Base-by-base conservation (phyloP, 2,113 vertebrate species). In the Chlorodrepanis virens region DNA sequence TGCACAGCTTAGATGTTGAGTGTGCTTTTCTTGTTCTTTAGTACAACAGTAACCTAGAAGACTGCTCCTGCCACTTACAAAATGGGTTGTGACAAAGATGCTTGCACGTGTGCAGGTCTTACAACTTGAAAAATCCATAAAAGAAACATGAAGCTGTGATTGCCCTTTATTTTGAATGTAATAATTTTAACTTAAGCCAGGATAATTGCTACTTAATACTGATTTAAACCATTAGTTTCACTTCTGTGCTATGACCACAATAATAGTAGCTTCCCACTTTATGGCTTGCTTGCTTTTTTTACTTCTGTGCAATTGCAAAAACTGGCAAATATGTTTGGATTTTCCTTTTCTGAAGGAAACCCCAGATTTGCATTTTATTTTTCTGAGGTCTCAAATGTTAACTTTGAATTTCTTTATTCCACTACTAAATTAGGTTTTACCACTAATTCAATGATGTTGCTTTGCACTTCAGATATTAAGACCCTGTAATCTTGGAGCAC, bases 151-250 rank as follows among this genome's bases (percentile, higher is more conserved):
- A 25, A 89, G 44, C 25, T 89, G 45, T 90, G 54, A 84, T 78
- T 44, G 83, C 31, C 24, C n/a, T 70, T 5, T 87, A 85, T 67
- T 85, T 49, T 89, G 44, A 87, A 85, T 18, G 23, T 9, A 96
- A 64, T 54, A 87, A 80, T 80, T 95, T 96, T 72, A 89, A 74
- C 49, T 54, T 68, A 83, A 96, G n/a, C 8, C 25, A 56, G n/a
- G 39, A 14, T 80, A 95, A 95, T 77, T 96, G 45, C 52, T 89
- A 57, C 47, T 74, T 95, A 92, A 95, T 64, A 71, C 49, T 54
- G 42, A 81, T 56, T 84, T 80, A 89, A 95, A 78, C 18, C 42
- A 72, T 49, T 89, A 37, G 4, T 45, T 92, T 89, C 77, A 59
- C 33, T 94, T 13, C n/a, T 27, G 65, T 2, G 1, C 28, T 70